Evolutionary conservation across 2,797 vertebrate genomes (phyloP).

Genomic region (Phoeniculus purpureus): DNA sequence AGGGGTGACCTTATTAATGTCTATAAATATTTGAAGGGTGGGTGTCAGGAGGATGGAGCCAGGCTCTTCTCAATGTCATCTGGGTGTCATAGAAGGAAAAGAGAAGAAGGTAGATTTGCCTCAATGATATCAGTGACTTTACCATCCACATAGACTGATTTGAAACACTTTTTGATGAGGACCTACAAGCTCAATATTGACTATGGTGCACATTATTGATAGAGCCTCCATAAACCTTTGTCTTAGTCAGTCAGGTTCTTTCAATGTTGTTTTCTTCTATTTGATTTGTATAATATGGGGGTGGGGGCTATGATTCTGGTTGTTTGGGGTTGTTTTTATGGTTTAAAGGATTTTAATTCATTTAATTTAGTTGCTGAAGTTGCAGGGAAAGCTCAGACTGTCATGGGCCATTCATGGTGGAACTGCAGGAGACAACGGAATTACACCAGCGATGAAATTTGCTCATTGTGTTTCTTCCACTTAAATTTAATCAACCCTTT

Average conservation of each 20-base stretch:
- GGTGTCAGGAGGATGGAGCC: too few species aligned
- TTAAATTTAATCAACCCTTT: constrained; percentile 74
- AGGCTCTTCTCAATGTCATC: too few species aligned
- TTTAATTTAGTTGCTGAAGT: neutral
- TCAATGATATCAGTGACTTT: neutral
- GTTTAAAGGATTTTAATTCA: constrained; percentile 14
- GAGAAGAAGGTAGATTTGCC: neutral
- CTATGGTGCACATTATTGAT: neutral
- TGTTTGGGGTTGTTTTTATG: neutral
- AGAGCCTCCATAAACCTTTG: neutral
- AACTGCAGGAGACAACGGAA: constrained; percentile 48
- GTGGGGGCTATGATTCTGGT: neutral
- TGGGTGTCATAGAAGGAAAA: neutral
- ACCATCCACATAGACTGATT: neutral
- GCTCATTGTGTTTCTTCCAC: constrained; percentile 64
- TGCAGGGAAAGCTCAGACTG: neutral
- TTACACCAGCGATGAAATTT: constrained; percentile 39
- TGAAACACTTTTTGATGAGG: neutral
- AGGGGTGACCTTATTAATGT: too few species aligned
- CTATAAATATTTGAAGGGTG: too few species aligned
- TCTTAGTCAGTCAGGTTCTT: neutral
- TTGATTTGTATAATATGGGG: neutral
- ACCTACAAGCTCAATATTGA: neutral
- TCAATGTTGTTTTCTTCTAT: neutral
- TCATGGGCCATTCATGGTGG: constrained; percentile 17